These are phyloP conservation scores for Aphelenchoides fujianensis DNA, from an alignment of 1,140 invertebrate species.

Conservation along the genomic window DNA sequence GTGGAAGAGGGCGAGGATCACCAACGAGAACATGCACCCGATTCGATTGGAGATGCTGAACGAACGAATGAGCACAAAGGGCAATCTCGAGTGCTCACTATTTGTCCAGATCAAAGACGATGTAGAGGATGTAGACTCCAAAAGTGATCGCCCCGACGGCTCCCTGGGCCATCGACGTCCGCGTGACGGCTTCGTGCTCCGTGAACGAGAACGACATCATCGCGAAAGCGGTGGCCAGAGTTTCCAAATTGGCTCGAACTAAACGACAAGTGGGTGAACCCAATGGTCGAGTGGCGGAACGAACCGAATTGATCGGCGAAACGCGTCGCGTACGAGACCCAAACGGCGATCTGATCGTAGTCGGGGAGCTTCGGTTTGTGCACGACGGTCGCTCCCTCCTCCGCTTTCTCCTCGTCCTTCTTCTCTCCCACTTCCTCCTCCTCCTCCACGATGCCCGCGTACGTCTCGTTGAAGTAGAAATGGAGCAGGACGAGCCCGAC, in stretches of 20 bases:
- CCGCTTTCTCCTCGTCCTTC: neutral
- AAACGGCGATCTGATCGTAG: constrained; percentile 31
- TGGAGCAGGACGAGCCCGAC: constrained; percentile 26
- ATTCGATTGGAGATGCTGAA: constrained; percentile 22
- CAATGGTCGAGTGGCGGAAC: too few species aligned
- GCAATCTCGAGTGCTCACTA: neutral
- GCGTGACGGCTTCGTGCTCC: constrained; percentile 23
- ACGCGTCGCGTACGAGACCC: constrained; percentile 34
- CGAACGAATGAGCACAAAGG: neutral
- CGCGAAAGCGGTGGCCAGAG: constrained; percentile 29
- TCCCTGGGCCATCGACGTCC: constrained; percentile 25
- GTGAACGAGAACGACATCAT: constrained; percentile 39
- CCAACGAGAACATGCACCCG: constrained; percentile 4
- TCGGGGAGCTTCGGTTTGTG: constrained; percentile 13
- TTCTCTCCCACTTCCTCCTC: neutral
- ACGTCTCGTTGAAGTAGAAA: constrained; percentile 31
- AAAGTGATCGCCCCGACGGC: constrained; percentile 16
- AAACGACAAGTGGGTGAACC: too few species aligned
- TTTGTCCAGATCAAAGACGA: constrained; percentile 24
- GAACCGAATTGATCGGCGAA: constrained; percentile 39
- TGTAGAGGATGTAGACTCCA: constrained; percentile 31
- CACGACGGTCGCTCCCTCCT: neutral
- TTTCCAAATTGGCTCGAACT: constrained; percentile 33
- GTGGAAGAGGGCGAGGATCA: constrained; percentile 21
- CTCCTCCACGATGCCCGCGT: constrained; percentile 7